Evolutionary conservation across 35 echinoderm and acorn worm species (phyloP), one percentile per base, ranked within the genome.

Genomic region (Patiria miniata): DNA sequence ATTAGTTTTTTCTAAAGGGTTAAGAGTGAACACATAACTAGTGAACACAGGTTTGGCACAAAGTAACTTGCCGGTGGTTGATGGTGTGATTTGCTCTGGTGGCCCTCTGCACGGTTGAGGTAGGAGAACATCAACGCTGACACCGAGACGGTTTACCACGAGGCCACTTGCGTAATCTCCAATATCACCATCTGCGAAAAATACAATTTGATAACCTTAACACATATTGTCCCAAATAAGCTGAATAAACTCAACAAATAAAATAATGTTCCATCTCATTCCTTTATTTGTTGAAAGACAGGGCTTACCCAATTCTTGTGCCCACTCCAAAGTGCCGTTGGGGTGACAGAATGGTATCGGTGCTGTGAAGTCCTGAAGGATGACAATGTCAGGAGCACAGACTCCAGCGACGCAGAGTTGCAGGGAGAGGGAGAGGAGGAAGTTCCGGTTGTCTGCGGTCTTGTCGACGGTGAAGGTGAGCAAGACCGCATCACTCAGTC

Each of bases 401-500:
- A 37, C 9, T 32, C 54, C 54, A 15, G 53, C 82, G 36, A 84
- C 36, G 44, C 82, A 84, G 12, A 84, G 19, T 15, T 51, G 21
- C 5, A 84, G 21, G 21, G 52, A n/a, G 33, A 84, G 38, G 26
- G 53, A 32, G 23, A 84, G 12, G 5, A 61, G 19, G 19, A 84
- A 37, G 39, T 60, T 60, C 19, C 54, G 53, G 19, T 84, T 58
- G 39, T 84, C 53, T 18, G 28, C 26, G 38, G 82, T 59, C 53
- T 84, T 84, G 28, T 58, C 51, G 14, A 84, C 37, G 51, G 32
- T 84, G 53, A 84, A 84, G 17, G 30, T 33, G 21, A 84, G 9
- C 44, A 12, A 59, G n/a, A 84, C 82, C 2, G 19, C 82, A 84
- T 84, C 82, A 61, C 82, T 84, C 38, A 84, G 39, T 2, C 37